Evolutionary conservation across 2,888 invertebrate species (phyloP).

Genomic region (Tanaodytes sp.): DNA sequence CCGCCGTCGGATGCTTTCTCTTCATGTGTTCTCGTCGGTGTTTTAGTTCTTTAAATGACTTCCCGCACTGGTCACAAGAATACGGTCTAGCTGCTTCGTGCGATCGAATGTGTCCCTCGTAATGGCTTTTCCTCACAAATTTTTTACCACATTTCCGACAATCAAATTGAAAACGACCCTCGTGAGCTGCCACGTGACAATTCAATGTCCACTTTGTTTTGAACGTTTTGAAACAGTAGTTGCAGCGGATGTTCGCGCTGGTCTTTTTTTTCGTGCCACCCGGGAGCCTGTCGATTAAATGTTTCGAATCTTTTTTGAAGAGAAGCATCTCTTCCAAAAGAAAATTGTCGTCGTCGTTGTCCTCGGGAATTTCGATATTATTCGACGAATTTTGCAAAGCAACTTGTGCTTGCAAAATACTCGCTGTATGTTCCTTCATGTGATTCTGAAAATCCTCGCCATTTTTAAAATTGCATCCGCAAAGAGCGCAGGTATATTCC

Average conservation of each 20-base stretch:
- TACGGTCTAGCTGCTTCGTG: constrained; percentile 71
- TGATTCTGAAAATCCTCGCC: constrained; percentile 60
- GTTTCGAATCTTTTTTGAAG: constrained; percentile 58
- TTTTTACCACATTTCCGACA: constrained; percentile 71
- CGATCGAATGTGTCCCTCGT: constrained; percentile 70
- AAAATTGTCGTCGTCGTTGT: constrained; percentile 63
- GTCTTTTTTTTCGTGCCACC: constrained; percentile 14
- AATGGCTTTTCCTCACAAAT: constrained; percentile 72
- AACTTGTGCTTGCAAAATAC: constrained; percentile 57
- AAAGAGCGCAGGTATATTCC: constrained; percentile 57
- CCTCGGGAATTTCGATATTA: constrained; percentile 15
- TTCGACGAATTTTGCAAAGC: constrained; percentile 39
- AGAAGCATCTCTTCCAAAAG: constrained; percentile 68
- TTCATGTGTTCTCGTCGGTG: constrained; percentile 71
- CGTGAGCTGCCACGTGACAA: constrained; percentile 71
- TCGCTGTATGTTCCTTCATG: constrained; percentile 63
- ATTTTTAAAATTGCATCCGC: constrained; percentile 57
- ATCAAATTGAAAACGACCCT: constrained; percentile 70
- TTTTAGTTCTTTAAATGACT: constrained; percentile 70
- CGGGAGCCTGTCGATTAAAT: constrained; percentile 35
- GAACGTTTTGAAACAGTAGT: constrained; percentile 70
- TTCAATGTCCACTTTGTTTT: constrained; percentile 71
- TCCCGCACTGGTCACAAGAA: constrained; percentile 70
- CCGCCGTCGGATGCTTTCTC: constrained; percentile 65
- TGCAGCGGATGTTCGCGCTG: constrained; percentile 63